Conservation (phyloP, 1,140 invertebrate species). For the Drosophila sechellia region DNA sequence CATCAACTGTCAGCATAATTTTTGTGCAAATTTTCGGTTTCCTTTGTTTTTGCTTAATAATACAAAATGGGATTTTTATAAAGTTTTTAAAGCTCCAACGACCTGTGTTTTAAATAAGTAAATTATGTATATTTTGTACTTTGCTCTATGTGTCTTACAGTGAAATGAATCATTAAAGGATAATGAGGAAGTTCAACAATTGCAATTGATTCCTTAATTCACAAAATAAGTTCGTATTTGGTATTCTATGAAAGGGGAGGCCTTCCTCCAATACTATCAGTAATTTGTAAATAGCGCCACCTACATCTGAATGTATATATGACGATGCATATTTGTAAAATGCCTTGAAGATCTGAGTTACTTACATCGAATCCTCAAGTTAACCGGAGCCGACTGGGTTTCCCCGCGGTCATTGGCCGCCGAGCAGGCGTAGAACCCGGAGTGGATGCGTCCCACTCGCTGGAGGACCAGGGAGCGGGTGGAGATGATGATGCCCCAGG, state of each 20-base stretch:
- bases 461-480: slow-evolving; percentile 94
- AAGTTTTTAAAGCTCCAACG: neutral
- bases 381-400: slow-evolving; percentile 91
- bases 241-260: too few relatives aligned
- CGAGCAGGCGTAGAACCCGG: slow-evolving; percentile 93
- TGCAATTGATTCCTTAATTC: too few relatives aligned
- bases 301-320: too few relatives aligned
- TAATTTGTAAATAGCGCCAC: too few relatives aligned
- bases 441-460: slow-evolving; percentile 91
- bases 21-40: slow-evolving; percentile 57
- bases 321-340: too few relatives aligned
- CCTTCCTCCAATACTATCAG: too few relatives aligned
- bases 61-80: slow-evolving; percentile 6
- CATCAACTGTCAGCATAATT: slow-evolving; percentile 80
- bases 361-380: slow-evolving; percentile 93
- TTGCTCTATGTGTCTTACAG: too few relatives aligned
- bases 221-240: too few relatives aligned
- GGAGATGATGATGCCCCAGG: slow-evolving; percentile 93
- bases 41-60: slow-evolving; percentile 26
- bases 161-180: too few relatives aligned
- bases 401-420: slow-evolving; percentile 93
- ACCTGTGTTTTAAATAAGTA: too few relatives aligned
- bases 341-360: slow-evolving; percentile 51
- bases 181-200: too few relatives aligned
- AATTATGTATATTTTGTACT: too few relatives aligned